Percentiles rank a stretch among this genome's conserved stretches.
Conservation (phyloP, 2,113 vertebrate genomes). For the Callithrix jacchus region DNA sequence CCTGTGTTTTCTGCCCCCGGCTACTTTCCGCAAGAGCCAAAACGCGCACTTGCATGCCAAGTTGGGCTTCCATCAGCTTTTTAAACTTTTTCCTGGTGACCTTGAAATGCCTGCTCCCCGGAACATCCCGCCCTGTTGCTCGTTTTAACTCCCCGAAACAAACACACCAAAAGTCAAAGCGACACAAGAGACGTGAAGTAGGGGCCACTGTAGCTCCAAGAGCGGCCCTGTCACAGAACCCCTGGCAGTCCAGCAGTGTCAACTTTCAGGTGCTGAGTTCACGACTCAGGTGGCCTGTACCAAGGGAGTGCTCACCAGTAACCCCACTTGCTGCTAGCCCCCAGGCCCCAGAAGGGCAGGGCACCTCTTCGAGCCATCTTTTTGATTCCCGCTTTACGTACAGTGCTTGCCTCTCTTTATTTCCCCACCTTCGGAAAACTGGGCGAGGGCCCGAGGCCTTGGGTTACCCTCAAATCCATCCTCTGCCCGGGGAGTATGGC, state of each 20-base stretch:
- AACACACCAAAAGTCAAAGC: slow-evolving; percentile 5
- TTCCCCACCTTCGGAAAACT: background rate
- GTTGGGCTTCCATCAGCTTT: background rate
- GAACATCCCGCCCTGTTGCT: background rate
- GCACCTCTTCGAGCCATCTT: background rate
- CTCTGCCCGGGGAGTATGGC: background rate
- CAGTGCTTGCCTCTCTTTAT: background rate
- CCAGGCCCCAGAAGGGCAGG: background rate
- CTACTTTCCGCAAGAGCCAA: background rate
- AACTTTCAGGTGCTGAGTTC: background rate
- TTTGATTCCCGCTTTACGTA: background rate
- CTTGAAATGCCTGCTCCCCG: background rate
- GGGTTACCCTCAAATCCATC: background rate
- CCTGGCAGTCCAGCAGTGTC: background rate
- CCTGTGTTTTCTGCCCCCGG: background rate
- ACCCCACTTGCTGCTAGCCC: background rate
- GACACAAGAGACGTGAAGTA: background rate
- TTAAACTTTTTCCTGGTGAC: background rate
- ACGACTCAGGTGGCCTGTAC: background rate
- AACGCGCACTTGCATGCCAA: background rate
- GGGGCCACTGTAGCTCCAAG: background rate
- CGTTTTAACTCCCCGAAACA: background rate
- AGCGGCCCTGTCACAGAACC: background rate
- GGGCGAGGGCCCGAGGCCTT: background rate
- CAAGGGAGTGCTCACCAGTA: background rate